Percentiles rank a stretch among this genome's conserved stretches.
Evolutionary conservation across 2,113 vertebrate species (phyloP).

Genomic region (Tamias sibiricus): DNA sequence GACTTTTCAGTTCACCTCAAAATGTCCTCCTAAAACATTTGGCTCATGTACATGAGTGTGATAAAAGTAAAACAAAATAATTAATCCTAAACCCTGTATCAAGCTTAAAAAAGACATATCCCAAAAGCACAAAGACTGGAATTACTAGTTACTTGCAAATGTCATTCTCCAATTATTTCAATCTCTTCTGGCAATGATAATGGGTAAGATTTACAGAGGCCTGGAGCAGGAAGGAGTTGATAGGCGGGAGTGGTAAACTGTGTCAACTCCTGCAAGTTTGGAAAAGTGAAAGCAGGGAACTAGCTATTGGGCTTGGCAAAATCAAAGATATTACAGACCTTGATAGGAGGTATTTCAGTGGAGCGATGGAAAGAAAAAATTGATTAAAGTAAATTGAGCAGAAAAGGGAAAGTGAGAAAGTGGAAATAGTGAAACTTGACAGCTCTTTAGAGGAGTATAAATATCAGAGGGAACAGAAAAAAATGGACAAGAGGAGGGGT

Average conservation of each 20-base stretch:
- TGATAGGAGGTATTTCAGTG: neutral
- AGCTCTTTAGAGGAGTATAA: neutral
- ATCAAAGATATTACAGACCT: neutral
- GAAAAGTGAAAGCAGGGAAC: slow-evolving; percentile 27
- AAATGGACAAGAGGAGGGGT: neutral
- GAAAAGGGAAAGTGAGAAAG: neutral
- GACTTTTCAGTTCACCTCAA: slow-evolving; percentile 2
- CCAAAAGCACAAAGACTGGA: slow-evolving; percentile 8
- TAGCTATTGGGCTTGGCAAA: slow-evolving; percentile 27
- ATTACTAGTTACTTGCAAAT: slow-evolving; percentile 13
- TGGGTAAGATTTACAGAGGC: neutral
- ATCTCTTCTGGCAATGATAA: neutral
- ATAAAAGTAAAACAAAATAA: slow-evolving; percentile 50
- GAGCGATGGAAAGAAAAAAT: neutral
- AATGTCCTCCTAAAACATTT: slow-evolving; percentile 36
- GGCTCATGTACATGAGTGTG: neutral
- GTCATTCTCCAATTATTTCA: slow-evolving; percentile 13
- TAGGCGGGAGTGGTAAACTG: neutral
- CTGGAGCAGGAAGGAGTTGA: neutral
- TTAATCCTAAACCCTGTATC: neutral
- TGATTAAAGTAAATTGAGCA: neutral
- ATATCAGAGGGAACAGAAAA: neutral
- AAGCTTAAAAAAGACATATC: slow-evolving; percentile 31
- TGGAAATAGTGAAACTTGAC: neutral
- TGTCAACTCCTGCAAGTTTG: neutral